Base-by-base conservation (phyloP, 2,888 invertebrate genomes). In the Sepioteuthis lessoniana region DNA sequence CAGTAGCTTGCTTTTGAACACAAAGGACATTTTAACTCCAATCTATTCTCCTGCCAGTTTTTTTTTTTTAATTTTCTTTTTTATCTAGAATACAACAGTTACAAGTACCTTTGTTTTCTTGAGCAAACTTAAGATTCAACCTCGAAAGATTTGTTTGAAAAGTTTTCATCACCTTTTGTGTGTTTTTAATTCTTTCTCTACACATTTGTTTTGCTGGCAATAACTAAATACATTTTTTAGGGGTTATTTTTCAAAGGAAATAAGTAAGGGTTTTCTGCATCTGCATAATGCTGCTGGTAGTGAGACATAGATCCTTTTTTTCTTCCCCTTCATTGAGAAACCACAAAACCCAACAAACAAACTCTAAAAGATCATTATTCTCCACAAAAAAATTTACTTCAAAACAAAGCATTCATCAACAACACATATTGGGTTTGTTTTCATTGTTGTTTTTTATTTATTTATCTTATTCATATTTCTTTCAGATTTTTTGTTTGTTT, bases 251-350 rank as follows among this genome's bases (percentile, higher is more conserved):
- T 31, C 76, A 8, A 76, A 76, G n/a, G 16, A 13, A 76, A 76
- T 76, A n/a, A 76, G 16, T 76, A 76, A 76, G 76, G 76, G 3
- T 76, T 76, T 76, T 76, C 35, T 76, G 55, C 55, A 55, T 76
- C 76, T 76, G 76, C 76, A 76, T 76, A n/a, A 76, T 76, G n/a
- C 76, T 76, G 76, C 76, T 76, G 76, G 76, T 76, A 76, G 76
- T n/a, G n/a, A 76, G 35, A 35, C 76, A 76, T 35, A 76, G n/a
- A 76, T 19, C 76, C 35, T 76, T 76, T 35, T n/a, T 60, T 35
- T 55, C 25, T 55, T n/a, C 16, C n/a, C n/a, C 76, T n/a, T 76
- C 76, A 16, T 76, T 76, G 76, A 76, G n/a, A 76, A 76, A 76
- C 76, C 76, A 35, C 76, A 76, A 76, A 76, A n/a, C 76, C 35